These are phyloP conservation scores for Puntigrus tetrazona DNA, from an alignment of 2,113 vertebrate species.

Conservation along the genomic window DNA sequence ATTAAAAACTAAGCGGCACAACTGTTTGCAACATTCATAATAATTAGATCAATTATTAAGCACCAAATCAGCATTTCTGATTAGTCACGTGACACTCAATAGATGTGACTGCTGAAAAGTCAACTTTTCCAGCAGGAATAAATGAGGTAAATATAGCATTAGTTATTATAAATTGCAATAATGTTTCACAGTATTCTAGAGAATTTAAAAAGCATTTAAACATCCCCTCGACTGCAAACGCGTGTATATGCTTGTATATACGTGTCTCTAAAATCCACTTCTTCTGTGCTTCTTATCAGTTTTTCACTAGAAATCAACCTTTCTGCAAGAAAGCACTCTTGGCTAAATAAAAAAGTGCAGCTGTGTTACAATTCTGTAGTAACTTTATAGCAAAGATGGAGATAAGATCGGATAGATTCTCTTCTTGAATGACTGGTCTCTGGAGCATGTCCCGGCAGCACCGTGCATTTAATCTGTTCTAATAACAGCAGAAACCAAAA, in stretches of 20 bases:
- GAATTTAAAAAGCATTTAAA: neutral
- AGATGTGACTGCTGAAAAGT: neutral
- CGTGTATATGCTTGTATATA: neutral
- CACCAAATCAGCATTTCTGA: neutral
- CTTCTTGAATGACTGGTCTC: slow-evolving; percentile 25
- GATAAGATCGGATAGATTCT: slow-evolving; percentile 32
- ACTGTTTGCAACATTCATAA: neutral
- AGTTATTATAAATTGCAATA: neutral
- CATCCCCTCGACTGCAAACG: neutral
- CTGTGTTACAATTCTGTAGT: neutral
- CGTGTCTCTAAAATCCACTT: neutral
- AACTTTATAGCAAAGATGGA: slow-evolving; percentile 12
- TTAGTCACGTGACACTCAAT: neutral
- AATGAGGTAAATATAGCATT: neutral
- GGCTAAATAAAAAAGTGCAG: slow-evolving; percentile 19
- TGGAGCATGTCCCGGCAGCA: neutral
- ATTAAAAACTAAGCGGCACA: neutral
- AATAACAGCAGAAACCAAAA: slow-evolving; percentile 12
- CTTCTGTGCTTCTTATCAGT: neutral
- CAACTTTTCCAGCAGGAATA: too few species aligned
- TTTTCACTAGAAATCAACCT: neutral
- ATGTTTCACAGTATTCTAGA: neutral
- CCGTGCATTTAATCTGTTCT: slow-evolving; percentile 25
- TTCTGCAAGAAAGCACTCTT: slow-evolving; percentile 14
- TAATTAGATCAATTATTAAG: neutral